Base-by-base conservation (phyloP, 2,113 vertebrate genomes). In the Anarrhichthys ocellatus region DNA sequence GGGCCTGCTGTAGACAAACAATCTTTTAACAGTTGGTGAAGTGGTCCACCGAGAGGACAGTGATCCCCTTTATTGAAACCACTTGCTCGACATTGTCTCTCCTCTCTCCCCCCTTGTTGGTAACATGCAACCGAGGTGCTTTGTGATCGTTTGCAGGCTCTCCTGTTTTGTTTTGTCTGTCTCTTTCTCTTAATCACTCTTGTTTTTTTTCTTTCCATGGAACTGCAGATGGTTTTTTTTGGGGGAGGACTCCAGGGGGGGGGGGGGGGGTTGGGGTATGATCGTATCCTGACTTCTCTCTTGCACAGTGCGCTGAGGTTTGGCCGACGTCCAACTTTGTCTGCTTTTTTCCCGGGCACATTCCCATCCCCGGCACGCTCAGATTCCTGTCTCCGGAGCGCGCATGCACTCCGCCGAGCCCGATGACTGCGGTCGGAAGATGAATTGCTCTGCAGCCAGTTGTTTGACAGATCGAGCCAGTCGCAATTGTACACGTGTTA, bases 251-350 rank as follows among this genome's bases (percentile, higher is more conserved):
- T 50, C 36, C 72, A 61, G 73, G 90, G 2, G 42, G 14, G 29
- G 29, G 29, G 29, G 29, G 29, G 29, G 29, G 29, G 29, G 2
- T 29, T 15, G 44, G 80, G 50, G 64, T 83, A 74, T 83, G 87
- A 89, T 86, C 66, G 54, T 75, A 85, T 89, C 87, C 88, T 88
- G 89, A 86, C 89, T 92, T 81, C 83, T 80, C 82, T 58, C 83
- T 77, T 22, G 71, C 82, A 34, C 73, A 63, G 84, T 48, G 73
- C 50, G 68, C 24, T 87, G 88, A 87, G 89, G 91, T 84, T 89
- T 96, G 95, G 94, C 95, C 13, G 4, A 2, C 7, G 3, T 92
- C 94, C 95, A 95, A 88, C 83, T 85, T 93, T 92, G 87, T 90
- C 93, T 93, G 89, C 74, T 67, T 74, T 81, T 73, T 78, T 91